phyloP scores from a whole-genome alignment of 2,888 invertebrate species.

The Cryptocephalus moraei region DNA sequence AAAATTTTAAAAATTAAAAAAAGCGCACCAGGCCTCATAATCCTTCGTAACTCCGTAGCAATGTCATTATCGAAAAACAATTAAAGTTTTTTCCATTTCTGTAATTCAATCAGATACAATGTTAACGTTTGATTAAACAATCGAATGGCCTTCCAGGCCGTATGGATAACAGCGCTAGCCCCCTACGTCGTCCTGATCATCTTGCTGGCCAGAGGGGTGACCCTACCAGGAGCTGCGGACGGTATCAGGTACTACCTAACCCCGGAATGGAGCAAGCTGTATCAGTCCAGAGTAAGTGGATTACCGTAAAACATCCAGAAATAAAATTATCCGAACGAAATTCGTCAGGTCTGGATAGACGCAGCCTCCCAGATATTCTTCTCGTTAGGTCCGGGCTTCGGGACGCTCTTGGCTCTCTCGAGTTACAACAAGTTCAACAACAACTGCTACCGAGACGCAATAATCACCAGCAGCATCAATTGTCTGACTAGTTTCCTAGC shows the following conservation, averaged over 20 bases:
- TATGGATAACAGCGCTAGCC: constrained; percentile 90
- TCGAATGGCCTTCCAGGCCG: constrained; percentile 51
- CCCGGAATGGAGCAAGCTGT: constrained; percentile 79
- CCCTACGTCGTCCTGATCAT: constrained; percentile 87
- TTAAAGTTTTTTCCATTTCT: too few relatives aligned
- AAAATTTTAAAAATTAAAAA: too few relatives aligned
- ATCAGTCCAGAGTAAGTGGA: constrained; percentile 48
- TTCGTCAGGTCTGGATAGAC: constrained; percentile 68
- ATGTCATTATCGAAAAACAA: too few relatives aligned
- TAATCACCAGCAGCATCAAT: constrained; percentile 83
- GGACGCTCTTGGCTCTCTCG: constrained; percentile 78
- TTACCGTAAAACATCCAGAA: neutral
- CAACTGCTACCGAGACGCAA: constrained; percentile 80
- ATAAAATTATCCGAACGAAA: neutral
- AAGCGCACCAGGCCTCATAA: too few relatives aligned
- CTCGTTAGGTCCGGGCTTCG: constrained; percentile 87
- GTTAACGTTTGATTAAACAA: neutral
- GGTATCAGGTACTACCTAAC: constrained; percentile 83
- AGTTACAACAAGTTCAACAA: constrained; percentile 93
- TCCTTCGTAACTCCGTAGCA: too few relatives aligned
- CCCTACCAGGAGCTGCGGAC: constrained; percentile 73
- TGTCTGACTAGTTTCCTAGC: constrained; percentile 87
- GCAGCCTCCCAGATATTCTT: constrained; percentile 93
- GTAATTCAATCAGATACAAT: too few relatives aligned
- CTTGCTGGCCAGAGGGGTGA: constrained; percentile 71